Base-by-base conservation (phyloP, 2,888 invertebrate genomes). In the Agrenia bidenticulata region DNA sequence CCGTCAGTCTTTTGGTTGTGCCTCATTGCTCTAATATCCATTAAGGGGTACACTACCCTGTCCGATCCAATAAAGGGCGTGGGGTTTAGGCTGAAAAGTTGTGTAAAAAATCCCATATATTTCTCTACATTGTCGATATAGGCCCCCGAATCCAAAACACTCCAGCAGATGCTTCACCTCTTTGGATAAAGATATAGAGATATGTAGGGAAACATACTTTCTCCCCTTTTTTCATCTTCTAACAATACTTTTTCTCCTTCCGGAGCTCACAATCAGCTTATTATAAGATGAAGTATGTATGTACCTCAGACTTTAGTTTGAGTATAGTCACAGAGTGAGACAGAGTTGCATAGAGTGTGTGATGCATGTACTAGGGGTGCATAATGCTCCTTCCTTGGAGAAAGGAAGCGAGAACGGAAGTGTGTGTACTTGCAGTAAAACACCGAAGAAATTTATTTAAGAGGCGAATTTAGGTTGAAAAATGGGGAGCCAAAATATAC, bases 11-110 rank as follows among this genome's bases (percentile, higher is more conserved):
- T 32, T 68, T 65, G 64, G 67, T 62, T 66, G 61, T 68, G 69
- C 66, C 64, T 70, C 67, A 70, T 69, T 73, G 69, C 69, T 69
- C 65, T 70, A 70, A 70, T 69, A 69, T 64, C 67, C 69, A 67
- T 69, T 70, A 71, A 63, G 63, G 63, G 45, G 23, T 63, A 39
- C 61, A 59, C 61, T 39, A 15, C 26, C 54, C 32, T 61, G 67
- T 67, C 67, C 59, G 49, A 66, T 66, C 66, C 61, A 69, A 69
- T 69, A 66, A 57, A 63, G 45, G 45, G 45, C 15, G 45, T 17
- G 45, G 32, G 32, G 11, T 32, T 4, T 32, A 32, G 4, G 32
- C 32, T 32, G 32, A 11, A 32, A 32, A 4, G 5, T 32, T 32
- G 32, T 4, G 32, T 32, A 32, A 11, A n/a, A n/a, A n/a, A n/a